Evolutionary conservation across 2,797 vertebrate genomes (phyloP).

Genomic region (Propithecus perrieri): DNA sequence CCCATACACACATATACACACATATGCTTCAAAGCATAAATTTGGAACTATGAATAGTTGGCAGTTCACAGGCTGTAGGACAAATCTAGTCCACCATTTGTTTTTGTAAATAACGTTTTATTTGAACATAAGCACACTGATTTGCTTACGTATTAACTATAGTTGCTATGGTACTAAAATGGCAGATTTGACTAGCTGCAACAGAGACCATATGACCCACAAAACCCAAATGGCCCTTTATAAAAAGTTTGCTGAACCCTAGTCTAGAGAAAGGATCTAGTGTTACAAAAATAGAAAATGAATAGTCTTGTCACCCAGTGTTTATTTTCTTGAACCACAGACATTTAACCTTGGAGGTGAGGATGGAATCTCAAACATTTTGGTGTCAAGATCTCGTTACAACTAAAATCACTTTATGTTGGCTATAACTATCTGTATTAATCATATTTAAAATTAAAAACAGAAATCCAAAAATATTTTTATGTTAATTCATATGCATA

Average conservation of each 20-base stretch:
- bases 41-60: background rate
- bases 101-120: conserved; percentile 14
- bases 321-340: background rate
- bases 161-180: background rate
- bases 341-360: background rate
- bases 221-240: background rate
- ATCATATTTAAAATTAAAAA: background rate
- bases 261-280: background rate
- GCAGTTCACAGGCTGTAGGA: background rate
- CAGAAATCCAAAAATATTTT: background rate
- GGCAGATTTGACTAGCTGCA: background rate
- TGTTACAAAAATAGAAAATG: background rate
- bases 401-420: background rate
- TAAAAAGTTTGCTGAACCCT: background rate
- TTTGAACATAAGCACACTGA: background rate
- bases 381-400: background rate
- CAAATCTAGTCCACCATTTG: background rate
- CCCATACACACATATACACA: background rate
- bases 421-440: background rate
- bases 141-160: background rate
- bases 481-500: background rate
- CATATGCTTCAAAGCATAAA: background rate
- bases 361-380: background rate
- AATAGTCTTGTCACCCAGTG: background rate
- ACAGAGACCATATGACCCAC: background rate